Percentiles rank a stretch among this genome's conserved stretches.
Conservation (phyloP, 2,888 invertebrate species). For the Cantharis flavilabris region DNA sequence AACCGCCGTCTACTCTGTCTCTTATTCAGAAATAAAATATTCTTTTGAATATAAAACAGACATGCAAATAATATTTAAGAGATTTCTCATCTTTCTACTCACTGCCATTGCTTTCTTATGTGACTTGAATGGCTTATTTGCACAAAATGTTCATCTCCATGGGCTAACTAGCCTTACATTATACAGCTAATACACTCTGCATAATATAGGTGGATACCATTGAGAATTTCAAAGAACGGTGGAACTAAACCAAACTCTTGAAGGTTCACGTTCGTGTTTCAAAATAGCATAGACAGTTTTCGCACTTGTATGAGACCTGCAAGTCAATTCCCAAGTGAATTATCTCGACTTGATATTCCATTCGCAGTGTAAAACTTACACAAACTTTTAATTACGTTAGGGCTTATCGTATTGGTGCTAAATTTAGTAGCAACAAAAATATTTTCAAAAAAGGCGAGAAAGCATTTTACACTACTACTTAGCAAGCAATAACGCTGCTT, state of each 20-base stretch:
- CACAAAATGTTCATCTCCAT: neutral
- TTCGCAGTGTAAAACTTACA: neutral
- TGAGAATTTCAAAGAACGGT: neutral
- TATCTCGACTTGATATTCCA: neutral
- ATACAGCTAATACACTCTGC: too few relatives aligned
- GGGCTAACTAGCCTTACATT: too few relatives aligned
- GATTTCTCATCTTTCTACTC: neutral
- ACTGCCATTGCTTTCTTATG: neutral
- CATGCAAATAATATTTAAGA: neutral
- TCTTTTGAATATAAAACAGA: neutral
- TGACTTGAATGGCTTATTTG: neutral
- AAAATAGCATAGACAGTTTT: neutral
- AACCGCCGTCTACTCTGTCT: neutral
- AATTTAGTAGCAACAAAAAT: neutral
- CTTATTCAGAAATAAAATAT: neutral
- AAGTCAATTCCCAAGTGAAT: neutral
- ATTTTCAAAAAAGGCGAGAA: neutral
- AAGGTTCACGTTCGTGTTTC: neutral
- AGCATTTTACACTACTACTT: neutral
- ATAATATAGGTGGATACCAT: too few relatives aligned
- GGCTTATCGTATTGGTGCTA: neutral
- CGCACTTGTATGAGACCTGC: neutral
- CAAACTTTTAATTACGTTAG: neutral
- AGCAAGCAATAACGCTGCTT: too few relatives aligned
- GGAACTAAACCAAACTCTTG: neutral